Base-by-base conservation (phyloP, 2,113 vertebrate species). In the Pseudopodoces humilis region DNA sequence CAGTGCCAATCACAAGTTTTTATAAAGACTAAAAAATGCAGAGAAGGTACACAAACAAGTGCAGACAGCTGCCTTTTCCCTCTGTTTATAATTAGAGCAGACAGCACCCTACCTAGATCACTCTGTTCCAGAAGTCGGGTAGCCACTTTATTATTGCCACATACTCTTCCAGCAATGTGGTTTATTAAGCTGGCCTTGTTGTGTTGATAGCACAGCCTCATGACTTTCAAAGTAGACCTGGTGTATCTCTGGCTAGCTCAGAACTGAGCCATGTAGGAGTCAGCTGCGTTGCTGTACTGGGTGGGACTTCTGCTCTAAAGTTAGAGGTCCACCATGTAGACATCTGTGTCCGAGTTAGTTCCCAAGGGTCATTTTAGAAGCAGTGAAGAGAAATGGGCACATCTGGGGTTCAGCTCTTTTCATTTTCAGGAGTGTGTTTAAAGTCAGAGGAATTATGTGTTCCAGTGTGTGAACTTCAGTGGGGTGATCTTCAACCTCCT, bases 121-220 rank as follows among this genome's bases (percentile, higher is more conserved):
- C 21, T 80, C 43, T 55, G 44, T 82, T 90, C 49, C 88, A 94
- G 63, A 83, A 94, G 52, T 76, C 75, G 92, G 85, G 76, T 93
- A 90, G 90, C 59, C 83, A 67, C 59, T 81, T 86, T 83, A 67
- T 70, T 86, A 80, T 77, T 95, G 90, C 88, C 67, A 83, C 79
- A 59, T 50, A 83, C 55, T 83, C 79, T 75, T 95, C 75, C 71
- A 83, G 70, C 79, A 92, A 53, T 30, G 44, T 3, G 3, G n/a
- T 77, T 93, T 86, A 70, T 86, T 90, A 88, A 30, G 27, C 71
- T 95, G 79, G 86, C 94, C 92, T 86, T 86, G 68, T 23, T 93
- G 88, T 86, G 86, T 70, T 43, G 59, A 55, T 16, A 86, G 31
- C 33, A 62, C 50, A 94, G 59, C 35, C 83, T 77, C 53, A 56